Evolutionary conservation across 2,888 invertebrate genomes (phyloP).

Genomic region (Drosophila trichaetosa): DNA sequence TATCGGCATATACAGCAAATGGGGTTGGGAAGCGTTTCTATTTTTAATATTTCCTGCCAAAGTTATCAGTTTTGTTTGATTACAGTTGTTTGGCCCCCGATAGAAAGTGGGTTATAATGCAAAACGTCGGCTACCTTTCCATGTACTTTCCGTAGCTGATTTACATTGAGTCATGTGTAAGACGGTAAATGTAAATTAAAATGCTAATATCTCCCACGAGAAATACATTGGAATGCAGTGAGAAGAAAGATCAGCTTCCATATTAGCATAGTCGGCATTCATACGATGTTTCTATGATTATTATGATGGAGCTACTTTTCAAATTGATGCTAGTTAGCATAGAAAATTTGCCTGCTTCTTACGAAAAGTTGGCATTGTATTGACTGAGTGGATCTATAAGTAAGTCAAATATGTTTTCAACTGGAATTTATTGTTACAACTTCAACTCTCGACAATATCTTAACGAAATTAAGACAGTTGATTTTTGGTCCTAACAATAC

Average conservation of each 20-base stretch:
- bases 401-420: not conserved
- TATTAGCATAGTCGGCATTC: conserved; percentile 47
- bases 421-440: not conserved
- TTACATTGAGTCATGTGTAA: conserved; percentile 63
- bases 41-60: conserved; percentile 5
- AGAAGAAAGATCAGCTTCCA: conserved; percentile 5
- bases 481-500: not conserved
- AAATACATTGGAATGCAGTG: conserved; percentile 16
- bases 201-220: conserved; percentile 55
- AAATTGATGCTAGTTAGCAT: not conserved
- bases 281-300: conserved; percentile 15
- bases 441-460: not conserved
- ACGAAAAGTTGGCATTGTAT: not conserved
- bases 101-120: conserved; percentile 54
- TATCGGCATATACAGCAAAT: not conserved
- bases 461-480: not conserved
- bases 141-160: conserved; percentile 43
- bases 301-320: not conserved
- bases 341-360: not conserved
- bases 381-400: not conserved
- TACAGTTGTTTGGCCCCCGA: not conserved
- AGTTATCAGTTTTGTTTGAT: conserved; percentile 7
- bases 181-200: conserved; percentile 55
- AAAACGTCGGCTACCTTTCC: conserved; percentile 39
- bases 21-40: not conserved